phyloP scores from a whole-genome alignment of 2,888 invertebrate genomes.

The Leptinotarsa tumamoca region DNA sequence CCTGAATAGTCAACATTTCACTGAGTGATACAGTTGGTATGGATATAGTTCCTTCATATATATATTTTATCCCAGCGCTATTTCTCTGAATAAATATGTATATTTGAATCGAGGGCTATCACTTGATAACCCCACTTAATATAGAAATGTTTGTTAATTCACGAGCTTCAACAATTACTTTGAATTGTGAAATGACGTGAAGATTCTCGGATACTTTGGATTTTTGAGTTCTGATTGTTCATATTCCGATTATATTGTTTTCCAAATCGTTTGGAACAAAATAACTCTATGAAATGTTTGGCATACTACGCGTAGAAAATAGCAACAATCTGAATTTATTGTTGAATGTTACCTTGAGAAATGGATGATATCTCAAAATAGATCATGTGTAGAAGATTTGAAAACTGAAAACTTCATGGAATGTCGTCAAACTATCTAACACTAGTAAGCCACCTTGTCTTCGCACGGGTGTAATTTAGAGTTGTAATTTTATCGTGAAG shows the following conservation, averaged over 20 bases:
- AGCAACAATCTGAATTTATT: no score
- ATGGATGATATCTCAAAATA: no score
- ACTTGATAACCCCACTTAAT: slow-evolving; percentile 8
- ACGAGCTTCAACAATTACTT: not conserved
- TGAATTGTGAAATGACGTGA: not conserved
- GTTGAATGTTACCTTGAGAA: no score
- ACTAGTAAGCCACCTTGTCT: no score
- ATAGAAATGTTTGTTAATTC: not conserved
- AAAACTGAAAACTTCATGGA: no score
- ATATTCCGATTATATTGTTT: not conserved
- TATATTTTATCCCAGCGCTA: not conserved
- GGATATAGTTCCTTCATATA: not conserved
- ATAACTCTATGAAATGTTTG: not conserved
- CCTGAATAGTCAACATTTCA: slow-evolving; percentile 23
- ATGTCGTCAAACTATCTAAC: no score
- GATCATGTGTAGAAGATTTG: no score
- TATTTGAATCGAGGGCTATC: slow-evolving; percentile 5
- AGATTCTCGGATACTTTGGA: not conserved
- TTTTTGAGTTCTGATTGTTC: not conserved
- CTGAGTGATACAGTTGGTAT: no score
- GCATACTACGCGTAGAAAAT: no score
- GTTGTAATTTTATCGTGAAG: no score
- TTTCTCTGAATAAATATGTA: not conserved
- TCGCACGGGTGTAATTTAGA: no score
- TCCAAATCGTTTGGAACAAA: not conserved